Base-by-base conservation (phyloP, 2,888 invertebrate genomes). In the Liposcelis brunnea region DNA sequence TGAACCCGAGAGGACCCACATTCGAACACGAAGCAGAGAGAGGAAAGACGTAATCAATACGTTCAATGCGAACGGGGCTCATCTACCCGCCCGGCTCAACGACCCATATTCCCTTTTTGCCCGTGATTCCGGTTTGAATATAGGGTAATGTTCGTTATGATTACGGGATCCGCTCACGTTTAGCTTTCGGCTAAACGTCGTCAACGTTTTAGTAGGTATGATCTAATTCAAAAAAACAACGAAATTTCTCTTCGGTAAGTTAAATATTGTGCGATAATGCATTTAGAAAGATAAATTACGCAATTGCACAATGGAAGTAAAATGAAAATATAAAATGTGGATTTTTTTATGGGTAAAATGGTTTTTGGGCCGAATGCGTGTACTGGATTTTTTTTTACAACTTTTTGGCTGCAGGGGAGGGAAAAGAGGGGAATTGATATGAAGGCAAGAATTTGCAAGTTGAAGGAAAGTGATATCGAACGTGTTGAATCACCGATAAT, bases 1-100 rank as follows among this genome's bases (percentile, higher is more conserved):
- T 52, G 52, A 53, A 53, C 53, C 48, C 53, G 33, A 18, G 21
- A 21, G 35, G 40, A 40, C 40, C 40, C 40, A 40, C 19, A 40
- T 40, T 40, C 19, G 16, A 40, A 18, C 40, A 18, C 12, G 19
- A 40, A 21, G 40, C 40, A 26, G 26, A 8, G 26, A 26, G 40
- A 40, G 40, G 40, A 16, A 19, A 14, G 19, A 40, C 19, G 40
- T 21, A 19, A 14, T 19, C 40, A 8, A 19, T 4, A 40, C 40
- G 16, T 19, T 12, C 6, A 18, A 40, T 8, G 16, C 19, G n/a
- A 40, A 40, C 4, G 6, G 16, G 16, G 6, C 26, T 26, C 4
- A 26, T 6, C 5, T 26, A 4, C 26, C 4, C 26, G 26, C 26
- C n/a, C 14, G 8, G 37, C 40, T 40, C 15, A 6, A 16, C 16